phyloP scores from a whole-genome alignment of 2,113 vertebrate species.

The Dolichallabes microphthalmus region DNA sequence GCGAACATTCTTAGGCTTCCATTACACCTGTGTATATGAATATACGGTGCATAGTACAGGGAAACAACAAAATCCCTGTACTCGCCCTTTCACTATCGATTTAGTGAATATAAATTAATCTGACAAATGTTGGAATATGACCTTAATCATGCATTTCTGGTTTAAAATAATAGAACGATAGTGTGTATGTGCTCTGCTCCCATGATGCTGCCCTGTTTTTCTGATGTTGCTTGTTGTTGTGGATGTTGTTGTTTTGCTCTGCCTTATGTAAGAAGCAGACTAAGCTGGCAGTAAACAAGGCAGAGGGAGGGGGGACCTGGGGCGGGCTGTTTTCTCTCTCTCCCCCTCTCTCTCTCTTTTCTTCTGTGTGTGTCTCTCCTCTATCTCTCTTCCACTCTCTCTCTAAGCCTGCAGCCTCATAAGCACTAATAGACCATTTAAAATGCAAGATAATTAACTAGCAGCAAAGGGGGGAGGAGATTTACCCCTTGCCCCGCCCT shows the following conservation, averaged over 20 bases:
- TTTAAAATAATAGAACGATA: neutral
- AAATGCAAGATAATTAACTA: slow-evolving; percentile 74
- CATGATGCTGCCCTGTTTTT: slow-evolving; percentile 19
- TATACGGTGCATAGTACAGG: neutral
- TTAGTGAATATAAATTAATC: slow-evolving; percentile 6
- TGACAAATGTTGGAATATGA: neutral
- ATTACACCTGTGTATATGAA: too few species aligned
- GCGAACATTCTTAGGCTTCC: too few species aligned
- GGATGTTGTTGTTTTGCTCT: slow-evolving; percentile 64
- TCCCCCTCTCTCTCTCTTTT: slow-evolving; percentile 33
- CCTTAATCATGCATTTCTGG: slow-evolving; percentile 12
- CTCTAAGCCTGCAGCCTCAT: slow-evolving; percentile 53
- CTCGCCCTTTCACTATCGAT: neutral
- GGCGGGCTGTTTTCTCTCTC: slow-evolving; percentile 49
- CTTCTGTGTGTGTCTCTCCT: neutral
- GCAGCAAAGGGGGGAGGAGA: slow-evolving; percentile 57
- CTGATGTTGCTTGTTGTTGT: slow-evolving; percentile 51
- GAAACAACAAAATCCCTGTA: neutral
- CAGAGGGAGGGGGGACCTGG: slow-evolving; percentile 50
- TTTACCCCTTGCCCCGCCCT: slow-evolving; percentile 35
- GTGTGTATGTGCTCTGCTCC: slow-evolving; percentile 38
- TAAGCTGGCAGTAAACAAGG: slow-evolving; percentile 66
- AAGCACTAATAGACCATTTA: slow-evolving; percentile 71
- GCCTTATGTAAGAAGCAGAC: slow-evolving; percentile 66
- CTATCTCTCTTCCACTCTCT: slow-evolving; percentile 49